Base-by-base conservation (phyloP, 2,113 vertebrate species). In the Rhinolophus sinicus region DNA sequence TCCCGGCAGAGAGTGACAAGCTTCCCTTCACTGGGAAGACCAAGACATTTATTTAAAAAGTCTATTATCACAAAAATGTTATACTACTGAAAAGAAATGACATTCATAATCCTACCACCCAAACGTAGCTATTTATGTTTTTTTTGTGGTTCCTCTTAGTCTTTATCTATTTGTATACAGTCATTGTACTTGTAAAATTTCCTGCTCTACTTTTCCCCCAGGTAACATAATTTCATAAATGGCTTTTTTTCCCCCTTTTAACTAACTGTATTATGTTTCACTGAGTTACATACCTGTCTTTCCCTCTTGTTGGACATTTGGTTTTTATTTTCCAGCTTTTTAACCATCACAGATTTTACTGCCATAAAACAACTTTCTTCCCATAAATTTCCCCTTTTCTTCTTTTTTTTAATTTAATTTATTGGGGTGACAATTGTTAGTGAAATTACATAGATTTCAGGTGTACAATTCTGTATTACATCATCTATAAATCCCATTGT, bases 281-380 rank as follows among this genome's bases (percentile, higher is more conserved):
- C 50, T 94, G 65, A 96, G 64, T 89, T 87, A 30, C 3, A 56
- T 89, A 70, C 33, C 28, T 22, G 1, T 64, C 35, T 64, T 69
- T 80, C 33, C 58, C 33, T 80, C 3, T 73, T 75, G 6, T 58
- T 90, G 22, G 69, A 58, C 44, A 70, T 72, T 87, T 92, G 69
- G 35, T 67, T 94, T 82, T 85, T 58, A 40, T 70, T 93, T 86
- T 77, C 10, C 38, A 97, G 22, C 52, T 80, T 67, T 44, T 93
- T 92, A 62, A 56, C 33, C 18, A 30, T 64, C 78, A 72, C 13
- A 82, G 2, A 86, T 77, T 52, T 81, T 50, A 73, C 16, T 81
- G n/a, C 73, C 38, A 62, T 72, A 54, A 85, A 95, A 67, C 5
- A 56, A 38, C 30, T 91, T 88, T 84, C 62, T 82, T 80, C 82